A percentile compares a stretch with the other conserved stretches of the same genome.
These are phyloP conservation scores for Sebastes kiyomatsui DNA, from an alignment of 2,797 vertebrate genomes.

Conservation along the genomic window DNA sequence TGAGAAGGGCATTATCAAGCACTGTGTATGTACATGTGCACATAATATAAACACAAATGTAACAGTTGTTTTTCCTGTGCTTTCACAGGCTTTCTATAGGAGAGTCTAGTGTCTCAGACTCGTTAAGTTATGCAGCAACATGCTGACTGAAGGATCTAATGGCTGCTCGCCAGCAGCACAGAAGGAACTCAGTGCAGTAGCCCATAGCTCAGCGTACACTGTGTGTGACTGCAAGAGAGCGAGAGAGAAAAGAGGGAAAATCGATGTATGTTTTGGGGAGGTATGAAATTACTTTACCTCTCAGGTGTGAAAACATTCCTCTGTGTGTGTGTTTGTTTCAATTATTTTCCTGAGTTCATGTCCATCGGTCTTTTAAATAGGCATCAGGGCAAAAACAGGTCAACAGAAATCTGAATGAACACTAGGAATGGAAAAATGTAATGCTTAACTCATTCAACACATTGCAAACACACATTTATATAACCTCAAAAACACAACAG, in stretches of 20 bases:
- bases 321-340: neutral
- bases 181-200: constrained; percentile 2
- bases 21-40: neutral
- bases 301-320: neutral
- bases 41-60: neutral
- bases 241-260: neutral
- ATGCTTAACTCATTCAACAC: neutral
- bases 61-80: neutral
- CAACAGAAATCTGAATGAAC: constrained; percentile 4
- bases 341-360: constrained; percentile 22
- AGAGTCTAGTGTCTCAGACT: constrained; percentile 1
- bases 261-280: neutral
- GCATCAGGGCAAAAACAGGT: neutral
- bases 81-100: neutral
- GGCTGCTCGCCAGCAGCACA: constrained; percentile 42
- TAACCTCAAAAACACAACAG: neutral
- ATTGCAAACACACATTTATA: neutral
- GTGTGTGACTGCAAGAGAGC: constrained; percentile 3
- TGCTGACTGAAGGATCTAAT: constrained; percentile 21
- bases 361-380: constrained; percentile 31
- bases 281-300: neutral
- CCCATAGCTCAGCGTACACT: constrained; percentile 16
- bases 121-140: constrained; percentile 24
- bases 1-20: neutral
- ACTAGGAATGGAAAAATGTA: neutral